Percentiles rank a stretch among this genome's conserved stretches.
phyloP scores from a whole-genome alignment of 2,797 vertebrate genomes.

The Halcyon leucocephala region DNA sequence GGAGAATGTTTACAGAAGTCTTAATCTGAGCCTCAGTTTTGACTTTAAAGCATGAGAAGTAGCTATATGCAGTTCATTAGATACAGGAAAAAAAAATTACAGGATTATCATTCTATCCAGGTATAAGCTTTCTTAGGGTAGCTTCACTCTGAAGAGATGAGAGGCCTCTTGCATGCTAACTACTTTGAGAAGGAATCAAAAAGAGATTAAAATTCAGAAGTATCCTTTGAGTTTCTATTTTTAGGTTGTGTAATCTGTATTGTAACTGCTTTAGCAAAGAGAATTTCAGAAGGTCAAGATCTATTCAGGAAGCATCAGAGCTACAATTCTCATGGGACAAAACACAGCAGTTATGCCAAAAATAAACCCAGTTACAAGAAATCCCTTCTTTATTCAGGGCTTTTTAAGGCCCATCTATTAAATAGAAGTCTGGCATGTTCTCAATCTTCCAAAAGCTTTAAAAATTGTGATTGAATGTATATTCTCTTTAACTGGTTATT shows the following conservation, averaged over 20 bases:
- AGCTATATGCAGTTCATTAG: background rate
- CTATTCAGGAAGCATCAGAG: constrained; percentile 10
- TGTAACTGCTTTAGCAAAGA: constrained; percentile 20
- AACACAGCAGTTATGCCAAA: constrained; percentile 20
- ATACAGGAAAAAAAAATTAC: background rate
- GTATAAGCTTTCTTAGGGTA: background rate
- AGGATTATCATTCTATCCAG: background rate
- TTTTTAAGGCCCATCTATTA: background rate
- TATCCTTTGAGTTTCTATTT: constrained; percentile 26
- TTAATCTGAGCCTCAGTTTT: background rate
- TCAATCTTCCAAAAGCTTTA: background rate
- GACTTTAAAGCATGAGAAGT: background rate
- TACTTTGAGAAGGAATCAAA: background rate
- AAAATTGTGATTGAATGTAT: background rate
- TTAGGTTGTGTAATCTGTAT: background rate
- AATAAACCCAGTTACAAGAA: constrained; percentile 13
- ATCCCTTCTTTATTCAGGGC: background rate
- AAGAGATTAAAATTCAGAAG: constrained; percentile 18
- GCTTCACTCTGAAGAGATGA: background rate
- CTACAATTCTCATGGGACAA: background rate
- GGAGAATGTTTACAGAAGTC: background rate
- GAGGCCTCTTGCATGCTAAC: background rate
- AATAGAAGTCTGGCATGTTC: background rate
- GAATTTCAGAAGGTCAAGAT: constrained; percentile 12
- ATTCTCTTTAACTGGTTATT: background rate